Evolutionary conservation across 2,113 vertebrate genomes (phyloP), one percentile per base, ranked within the genome.

Genomic region (Arenaria interpres): DNA sequence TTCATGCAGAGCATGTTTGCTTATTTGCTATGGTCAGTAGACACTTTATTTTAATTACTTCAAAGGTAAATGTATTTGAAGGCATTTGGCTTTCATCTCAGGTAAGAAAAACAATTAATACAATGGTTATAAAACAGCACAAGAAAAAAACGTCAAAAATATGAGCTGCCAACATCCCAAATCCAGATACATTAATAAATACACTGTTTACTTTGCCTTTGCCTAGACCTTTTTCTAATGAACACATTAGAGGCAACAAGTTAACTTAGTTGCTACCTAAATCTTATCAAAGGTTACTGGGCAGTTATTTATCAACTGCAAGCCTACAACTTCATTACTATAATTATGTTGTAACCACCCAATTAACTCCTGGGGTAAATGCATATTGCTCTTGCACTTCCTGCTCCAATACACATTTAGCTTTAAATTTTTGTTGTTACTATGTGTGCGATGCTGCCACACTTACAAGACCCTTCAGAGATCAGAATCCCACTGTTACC

Each of bases 41-140:
- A 76, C 37, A 72, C 43, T 88, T 89, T 62, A 94, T 96, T 97
- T 98, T 96, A 96, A 88, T 97, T 96, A 91, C 46, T 98, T 97
- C 90, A 95, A 94, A 97, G 85, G n/a, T 71, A 95, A 96, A 89
- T 80, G 43, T 43, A 89, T 91, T 97, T 85, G 59, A 95, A 92
- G 72, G 60, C 35, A 83, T 75, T 95, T 89, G 89, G 63, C 57
- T 96, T 33, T 86, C 80, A 91, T 94, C 84, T 91, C 84, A 92
- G 68, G 91, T 74, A 97, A 96, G 85, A 96, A 96, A 97, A 97
- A 75, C 73, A 96, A 96, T 96, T 95, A 95, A 96, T 82, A 48
- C 66, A 96, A 89, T 19, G 68, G 51, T 66, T 93, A 92, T 68
- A 96, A 80, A 96, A 93, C 69, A 24, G 37, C 48, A 73, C 4